A percentile compares a stretch with the other conserved stretches of the same genome.
phyloP scores from a whole-genome alignment of 2,888 invertebrate species.

The Eilema depressum region DNA sequence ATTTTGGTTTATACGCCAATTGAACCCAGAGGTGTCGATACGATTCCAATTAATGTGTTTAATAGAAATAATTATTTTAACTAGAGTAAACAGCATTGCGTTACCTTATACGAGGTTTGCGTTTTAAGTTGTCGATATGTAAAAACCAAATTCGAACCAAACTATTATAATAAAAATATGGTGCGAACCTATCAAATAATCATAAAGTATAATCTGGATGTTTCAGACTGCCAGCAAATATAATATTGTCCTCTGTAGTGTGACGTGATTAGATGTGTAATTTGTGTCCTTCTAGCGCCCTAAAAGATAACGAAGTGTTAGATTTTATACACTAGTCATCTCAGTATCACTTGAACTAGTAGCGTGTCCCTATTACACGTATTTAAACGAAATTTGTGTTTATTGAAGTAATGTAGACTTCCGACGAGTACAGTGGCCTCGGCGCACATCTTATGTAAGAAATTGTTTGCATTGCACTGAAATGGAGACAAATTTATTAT shows the following conservation, averaged over 20 bases:
- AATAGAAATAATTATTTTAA: neutral
- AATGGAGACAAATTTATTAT: conserved; percentile 22
- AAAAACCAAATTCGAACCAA: neutral
- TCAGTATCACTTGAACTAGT: conserved; percentile 16
- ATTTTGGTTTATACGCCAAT: too few species aligned
- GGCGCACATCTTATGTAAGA: conserved; percentile 31
- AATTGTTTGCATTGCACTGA: conserved; percentile 28
- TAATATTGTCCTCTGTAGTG: conserved; percentile 14
- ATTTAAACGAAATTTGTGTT: conserved; percentile 37
- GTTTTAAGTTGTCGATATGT: neutral
- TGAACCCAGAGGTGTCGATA: too few species aligned
- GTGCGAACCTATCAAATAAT: neutral
- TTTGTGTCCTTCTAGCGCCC: neutral
- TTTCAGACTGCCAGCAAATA: conserved; percentile 15
- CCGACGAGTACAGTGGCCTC: conserved; percentile 31
- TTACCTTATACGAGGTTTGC: neutral
- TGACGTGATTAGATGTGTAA: neutral
- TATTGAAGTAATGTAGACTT: conserved; percentile 46
- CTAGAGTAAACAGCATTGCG: neutral
- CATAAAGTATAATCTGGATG: conserved; percentile 7
- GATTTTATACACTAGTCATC: conserved; percentile 29
- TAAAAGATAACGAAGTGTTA: conserved; percentile 14
- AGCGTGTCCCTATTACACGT: conserved; percentile 29
- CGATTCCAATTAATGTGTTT: neutral
- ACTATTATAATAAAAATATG: neutral